These are phyloP conservation scores for Ephestia elutella DNA, from an alignment of 1,140 invertebrate genomes.

Conservation along the genomic window DNA sequence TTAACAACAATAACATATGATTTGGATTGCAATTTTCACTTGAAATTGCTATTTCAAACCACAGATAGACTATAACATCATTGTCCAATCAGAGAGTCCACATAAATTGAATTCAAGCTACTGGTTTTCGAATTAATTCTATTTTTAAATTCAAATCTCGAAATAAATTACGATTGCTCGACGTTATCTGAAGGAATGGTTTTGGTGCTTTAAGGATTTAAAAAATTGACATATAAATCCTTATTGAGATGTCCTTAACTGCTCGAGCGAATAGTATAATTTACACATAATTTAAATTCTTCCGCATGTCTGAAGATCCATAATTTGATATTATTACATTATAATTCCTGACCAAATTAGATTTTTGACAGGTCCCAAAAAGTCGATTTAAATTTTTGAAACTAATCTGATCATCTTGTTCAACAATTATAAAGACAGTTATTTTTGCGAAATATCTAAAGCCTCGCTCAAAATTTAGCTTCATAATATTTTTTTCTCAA, in stretches of 20 bases:
- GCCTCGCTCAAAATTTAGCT: no score
- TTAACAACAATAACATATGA: constrained; percentile 12
- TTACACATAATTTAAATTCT: not conserved
- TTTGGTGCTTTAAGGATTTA: not conserved
- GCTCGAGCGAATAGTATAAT: not conserved
- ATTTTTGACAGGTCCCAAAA: no score
- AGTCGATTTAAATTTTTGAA: no score
- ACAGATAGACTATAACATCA: constrained; percentile 8
- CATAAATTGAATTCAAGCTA: constrained; percentile 2
- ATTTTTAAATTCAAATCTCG: constrained; percentile 2
- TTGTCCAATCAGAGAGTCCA: not conserved
- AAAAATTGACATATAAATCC: not conserved
- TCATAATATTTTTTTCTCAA: no score
- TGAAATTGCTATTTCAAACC: constrained; percentile 28
- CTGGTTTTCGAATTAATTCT: constrained; percentile 2
- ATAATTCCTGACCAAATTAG: no score
- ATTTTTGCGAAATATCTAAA: no score
- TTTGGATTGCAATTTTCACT: constrained; percentile 37
- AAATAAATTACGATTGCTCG: not conserved
- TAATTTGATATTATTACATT: not conserved
- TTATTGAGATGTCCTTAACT: not conserved
- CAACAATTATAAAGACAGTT: no score
- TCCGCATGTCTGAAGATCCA: not conserved
- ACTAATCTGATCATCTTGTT: no score
- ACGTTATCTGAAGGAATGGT: not conserved